Conservation (phyloP, 2,797 vertebrate species). For the Molossus molossus region DNA sequence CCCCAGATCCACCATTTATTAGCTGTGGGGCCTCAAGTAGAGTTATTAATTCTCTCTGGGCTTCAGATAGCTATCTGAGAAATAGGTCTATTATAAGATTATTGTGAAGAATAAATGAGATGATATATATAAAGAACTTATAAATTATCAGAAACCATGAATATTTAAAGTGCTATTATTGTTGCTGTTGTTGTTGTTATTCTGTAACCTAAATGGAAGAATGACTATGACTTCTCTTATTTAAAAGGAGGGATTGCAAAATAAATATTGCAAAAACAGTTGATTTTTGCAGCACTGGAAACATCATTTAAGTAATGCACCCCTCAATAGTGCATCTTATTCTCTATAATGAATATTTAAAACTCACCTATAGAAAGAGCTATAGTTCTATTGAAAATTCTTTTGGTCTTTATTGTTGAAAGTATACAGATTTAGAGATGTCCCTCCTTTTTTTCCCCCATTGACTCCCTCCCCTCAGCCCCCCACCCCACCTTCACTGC, state of each 20-base stretch:
- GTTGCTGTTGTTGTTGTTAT: neutral
- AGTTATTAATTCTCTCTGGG: neutral
- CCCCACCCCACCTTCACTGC: no score
- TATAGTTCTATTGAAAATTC: neutral
- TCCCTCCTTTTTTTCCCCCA: no score
- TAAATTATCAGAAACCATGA: neutral
- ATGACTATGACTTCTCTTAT: neutral
- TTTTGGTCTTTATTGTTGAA: neutral
- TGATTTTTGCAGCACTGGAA: neutral
- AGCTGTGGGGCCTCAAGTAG: neutral
- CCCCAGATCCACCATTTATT: neutral
- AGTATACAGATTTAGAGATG: no score
- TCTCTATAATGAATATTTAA: neutral
- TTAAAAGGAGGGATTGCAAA: neutral
- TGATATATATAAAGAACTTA: neutral
- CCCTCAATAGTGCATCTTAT: neutral
- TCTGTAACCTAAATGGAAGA: slow-evolving; percentile 6
- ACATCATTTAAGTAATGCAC: neutral
- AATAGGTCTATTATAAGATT: neutral
- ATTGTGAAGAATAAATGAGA: neutral
- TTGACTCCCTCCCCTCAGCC: no score
- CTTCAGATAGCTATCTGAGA: neutral
- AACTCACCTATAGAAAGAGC: neutral
- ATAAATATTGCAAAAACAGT: neutral
- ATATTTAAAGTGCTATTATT: neutral